Conservation (phyloP, 2,888 invertebrate genomes). For the Melikaiella ostensackeni region DNA sequence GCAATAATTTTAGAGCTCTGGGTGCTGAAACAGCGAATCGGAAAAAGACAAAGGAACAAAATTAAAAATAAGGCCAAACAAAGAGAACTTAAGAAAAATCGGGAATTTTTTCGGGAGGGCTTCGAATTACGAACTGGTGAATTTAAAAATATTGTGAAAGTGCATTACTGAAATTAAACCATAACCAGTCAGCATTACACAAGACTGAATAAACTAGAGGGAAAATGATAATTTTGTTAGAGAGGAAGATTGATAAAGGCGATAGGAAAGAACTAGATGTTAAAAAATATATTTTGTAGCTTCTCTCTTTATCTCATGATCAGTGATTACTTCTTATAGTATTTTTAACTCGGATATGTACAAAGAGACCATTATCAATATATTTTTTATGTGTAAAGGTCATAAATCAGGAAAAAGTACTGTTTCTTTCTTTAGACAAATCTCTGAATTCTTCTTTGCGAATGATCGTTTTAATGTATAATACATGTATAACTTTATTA, state of each 20-base stretch:
- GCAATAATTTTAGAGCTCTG: slow-evolving; percentile 18
- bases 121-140: slow-evolving; percentile 31
- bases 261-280: slow-evolving; percentile 42
- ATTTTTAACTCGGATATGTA: not conserved
- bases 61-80: slow-evolving; percentile 35
- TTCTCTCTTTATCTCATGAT: not conserved
- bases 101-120: slow-evolving; percentile 19
- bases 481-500: not conserved
- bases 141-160: slow-evolving; percentile 17
- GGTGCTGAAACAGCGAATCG: slow-evolving; percentile 24
- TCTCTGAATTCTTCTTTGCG: not conserved
- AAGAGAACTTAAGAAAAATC: not conserved
- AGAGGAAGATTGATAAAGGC: slow-evolving; percentile 51
- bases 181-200: slow-evolving; percentile 74
- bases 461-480: not conserved
- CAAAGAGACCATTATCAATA: not conserved
- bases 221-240: slow-evolving; percentile 50
- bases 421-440: not conserved
- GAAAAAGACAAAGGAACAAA: slow-evolving; percentile 35
- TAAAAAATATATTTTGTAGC: not conserved
- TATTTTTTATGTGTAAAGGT: not conserved
- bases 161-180: slow-evolving; percentile 62
- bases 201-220: slow-evolving; percentile 1
- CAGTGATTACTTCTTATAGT: not conserved
- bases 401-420: not conserved